A percentile compares a stretch with the other conserved stretches of the same genome.
These are phyloP conservation scores for Gryon sp. DNA, from an alignment of 1,140 invertebrate genomes.

Conservation along the genomic window DNA sequence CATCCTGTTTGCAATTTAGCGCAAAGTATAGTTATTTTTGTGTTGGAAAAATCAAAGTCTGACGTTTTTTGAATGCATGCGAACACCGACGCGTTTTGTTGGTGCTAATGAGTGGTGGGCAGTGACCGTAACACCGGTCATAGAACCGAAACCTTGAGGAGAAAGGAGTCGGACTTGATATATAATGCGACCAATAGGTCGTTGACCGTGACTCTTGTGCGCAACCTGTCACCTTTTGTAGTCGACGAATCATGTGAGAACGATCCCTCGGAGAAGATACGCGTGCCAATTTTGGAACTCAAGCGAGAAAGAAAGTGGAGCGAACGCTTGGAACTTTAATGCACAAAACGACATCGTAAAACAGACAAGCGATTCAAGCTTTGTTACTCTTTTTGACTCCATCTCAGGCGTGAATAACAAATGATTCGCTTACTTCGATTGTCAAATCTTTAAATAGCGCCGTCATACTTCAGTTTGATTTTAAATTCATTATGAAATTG, in stretches of 20 bases:
- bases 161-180: conserved; percentile 67
- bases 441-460: no score
- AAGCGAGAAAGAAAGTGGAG: no score
- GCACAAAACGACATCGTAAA: no score
- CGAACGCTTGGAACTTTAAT: no score
- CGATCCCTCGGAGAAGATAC: conserved; percentile 12
- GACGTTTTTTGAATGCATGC: conserved; percentile 22
- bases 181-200: conserved; percentile 59
- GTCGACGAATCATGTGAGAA: conserved; percentile 24
- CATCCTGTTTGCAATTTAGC: conserved; percentile 32
- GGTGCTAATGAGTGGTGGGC: conserved; percentile 51
- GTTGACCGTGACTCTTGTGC: conserved; percentile 67
- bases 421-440: no score
- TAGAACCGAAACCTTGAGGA: conserved; percentile 67
- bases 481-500: no score
- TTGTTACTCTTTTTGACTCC: no score
- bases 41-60: conserved; percentile 30
- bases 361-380: no score
- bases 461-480: no score
- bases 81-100: conserved; percentile 22
- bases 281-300: conserved; percentile 1
- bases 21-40: conserved; percentile 19
- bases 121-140: conserved; percentile 64
- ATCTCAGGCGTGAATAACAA: no score
- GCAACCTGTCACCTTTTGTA: conserved; percentile 59